Percentiles rank a stretch among this genome's conserved stretches.
Conservation (phyloP, 2,888 invertebrate genomes). For the Pammene fasciana region DNA sequence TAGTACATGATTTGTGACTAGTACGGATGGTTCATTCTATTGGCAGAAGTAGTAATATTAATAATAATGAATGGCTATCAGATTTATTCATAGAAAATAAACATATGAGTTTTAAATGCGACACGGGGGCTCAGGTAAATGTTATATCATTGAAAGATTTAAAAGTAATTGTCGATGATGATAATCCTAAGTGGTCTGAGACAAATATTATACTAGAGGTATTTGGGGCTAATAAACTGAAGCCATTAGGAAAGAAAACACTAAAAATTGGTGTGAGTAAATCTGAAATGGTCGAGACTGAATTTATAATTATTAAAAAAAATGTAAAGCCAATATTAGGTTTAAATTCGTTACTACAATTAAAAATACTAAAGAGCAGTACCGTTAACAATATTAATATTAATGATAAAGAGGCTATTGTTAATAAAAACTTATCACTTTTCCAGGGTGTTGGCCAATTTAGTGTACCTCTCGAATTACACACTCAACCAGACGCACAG, state of each 20-base stretch:
- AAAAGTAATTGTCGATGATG: slow-evolving; percentile 40
- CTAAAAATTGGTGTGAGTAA: slow-evolving; percentile 21
- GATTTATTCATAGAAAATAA: slow-evolving; percentile 14
- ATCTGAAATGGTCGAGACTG: slow-evolving; percentile 26
- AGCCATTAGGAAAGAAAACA: slow-evolving; percentile 15
- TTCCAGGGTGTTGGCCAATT: slow-evolving; percentile 42
- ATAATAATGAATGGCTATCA: slow-evolving; percentile 10
- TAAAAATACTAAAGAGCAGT: too few relatives aligned
- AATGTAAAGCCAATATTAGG: slow-evolving; percentile 3
- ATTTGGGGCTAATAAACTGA: slow-evolving; percentile 25
- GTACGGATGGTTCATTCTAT: background rate
- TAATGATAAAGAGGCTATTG: background rate
- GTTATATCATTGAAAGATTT: slow-evolving; percentile 13
- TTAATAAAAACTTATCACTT: slow-evolving; percentile 13
- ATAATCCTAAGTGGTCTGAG: slow-evolving; percentile 41
- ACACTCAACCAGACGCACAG: slow-evolving; percentile 30
- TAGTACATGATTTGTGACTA: slow-evolving; percentile 37
- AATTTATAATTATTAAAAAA: slow-evolving; percentile 19
- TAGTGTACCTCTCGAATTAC: slow-evolving; percentile 38
- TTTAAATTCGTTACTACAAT: too few relatives aligned
- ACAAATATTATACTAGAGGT: slow-evolving; percentile 37
- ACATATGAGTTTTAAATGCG: slow-evolving; percentile 4
- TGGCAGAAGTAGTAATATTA: background rate
- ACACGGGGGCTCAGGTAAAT: slow-evolving; percentile 25
- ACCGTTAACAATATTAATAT: slow-evolving; percentile 1